A percentile compares a stretch with the other conserved stretches of the same genome.
Evolutionary conservation across 2,113 vertebrate species (phyloP).

Genomic region (Shinisaurus crocodilurus): DNA sequence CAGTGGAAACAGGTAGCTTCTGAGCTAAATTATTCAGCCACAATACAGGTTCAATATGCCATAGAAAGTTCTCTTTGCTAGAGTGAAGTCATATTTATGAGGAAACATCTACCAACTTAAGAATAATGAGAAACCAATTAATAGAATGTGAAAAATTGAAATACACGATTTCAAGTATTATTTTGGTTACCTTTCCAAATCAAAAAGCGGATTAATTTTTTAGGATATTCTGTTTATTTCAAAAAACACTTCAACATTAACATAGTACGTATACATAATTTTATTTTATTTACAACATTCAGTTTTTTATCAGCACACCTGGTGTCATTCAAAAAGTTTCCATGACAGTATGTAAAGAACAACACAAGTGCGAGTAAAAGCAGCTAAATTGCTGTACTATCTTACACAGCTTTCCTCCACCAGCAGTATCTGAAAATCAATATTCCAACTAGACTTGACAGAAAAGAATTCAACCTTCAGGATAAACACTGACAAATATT

Average conservation of each 20-base stretch:
- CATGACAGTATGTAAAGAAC: conserved; percentile 2
- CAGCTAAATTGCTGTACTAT: neutral
- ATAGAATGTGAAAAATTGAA: neutral
- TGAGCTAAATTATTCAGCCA: neutral
- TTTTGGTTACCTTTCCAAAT: neutral
- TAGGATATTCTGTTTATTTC: neutral
- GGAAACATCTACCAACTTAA: neutral
- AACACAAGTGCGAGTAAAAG: neutral
- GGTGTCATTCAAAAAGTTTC: conserved; percentile 6
- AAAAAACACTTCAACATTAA: conserved; percentile 31
- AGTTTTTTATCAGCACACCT: conserved; percentile 16
- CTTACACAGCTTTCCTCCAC: neutral
- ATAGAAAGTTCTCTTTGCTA: neutral
- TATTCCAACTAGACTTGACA: neutral
- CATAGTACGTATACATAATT: conserved; percentile 28
- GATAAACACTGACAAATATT: neutral
- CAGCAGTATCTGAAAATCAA: neutral
- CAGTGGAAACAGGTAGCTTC: neutral
- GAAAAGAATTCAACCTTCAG: neutral
- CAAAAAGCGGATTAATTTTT: neutral
- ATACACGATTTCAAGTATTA: neutral
- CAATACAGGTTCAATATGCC: neutral
- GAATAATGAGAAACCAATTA: neutral
- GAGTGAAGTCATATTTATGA: neutral
- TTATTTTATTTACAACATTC: conserved; percentile 36